Evolutionary conservation across 37 sponge, comb jelly and placozoan species (phyloP), one percentile per base, ranked within the genome.

Genomic region (Amphimedon queenslandica): DNA sequence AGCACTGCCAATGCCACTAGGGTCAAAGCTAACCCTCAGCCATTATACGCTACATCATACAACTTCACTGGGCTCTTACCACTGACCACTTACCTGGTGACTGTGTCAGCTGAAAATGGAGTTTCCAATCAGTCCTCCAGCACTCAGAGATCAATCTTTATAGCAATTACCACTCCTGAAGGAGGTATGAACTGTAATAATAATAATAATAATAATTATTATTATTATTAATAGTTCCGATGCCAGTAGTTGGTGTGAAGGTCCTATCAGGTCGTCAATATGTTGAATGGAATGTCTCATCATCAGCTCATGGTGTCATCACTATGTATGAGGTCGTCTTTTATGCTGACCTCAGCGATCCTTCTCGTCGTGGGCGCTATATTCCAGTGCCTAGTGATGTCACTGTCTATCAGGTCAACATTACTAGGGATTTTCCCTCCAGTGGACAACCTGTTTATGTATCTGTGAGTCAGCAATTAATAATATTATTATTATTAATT

Each of bases 361-460:
- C n/a, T n/a, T n/a, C n/a, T n/a, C n/a, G n/a, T n/a, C n/a, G n/a
- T n/a, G 53, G 53, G 8, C 8, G 13, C 53, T 18, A 18, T 47
- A 47, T 47, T 18, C 13, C 8, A 13, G 13, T 47, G 13, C 13
- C 8, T 47, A 6, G 5, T 60, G 61, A 60, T 13, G 28, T 25
- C 8, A 25, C 61, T 25, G 61, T 11, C 5, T 60, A 60, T n/a
- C 27, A 60, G 21, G 24, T 25, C 5, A 60, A 60, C 28, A n/a
- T 60, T 5, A 60, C 61, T 25, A 25, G 5, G 5, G 61, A 60
- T n/a, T n/a, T 60, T n/a, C 61, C 61, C 5, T 25, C 28, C 5
- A 25, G 24, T 25, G 61, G 61, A 60, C 61, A 60, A n/a, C 61
- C 61, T 60, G 61, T 60, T n/a, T n/a, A 25, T 60, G 61, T 60